phyloP scores from a whole-genome alignment of 2,888 invertebrate genomes.

The Chirona hameri region DNA sequence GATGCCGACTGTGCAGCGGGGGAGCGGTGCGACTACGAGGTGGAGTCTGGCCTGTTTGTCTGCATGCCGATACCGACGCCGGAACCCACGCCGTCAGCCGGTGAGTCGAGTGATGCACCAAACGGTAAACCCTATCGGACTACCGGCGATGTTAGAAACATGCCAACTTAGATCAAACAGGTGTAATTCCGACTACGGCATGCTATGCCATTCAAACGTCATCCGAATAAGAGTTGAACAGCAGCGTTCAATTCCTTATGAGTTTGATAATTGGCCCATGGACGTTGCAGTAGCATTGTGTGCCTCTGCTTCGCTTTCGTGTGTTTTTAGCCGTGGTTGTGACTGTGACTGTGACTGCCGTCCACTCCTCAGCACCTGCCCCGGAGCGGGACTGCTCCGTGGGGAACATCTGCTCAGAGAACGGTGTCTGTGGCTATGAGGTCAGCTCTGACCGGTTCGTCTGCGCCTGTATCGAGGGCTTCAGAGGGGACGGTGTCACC shows the following conservation, averaged over 20 bases:
- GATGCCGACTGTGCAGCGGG: neutral
- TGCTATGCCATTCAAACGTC: no score
- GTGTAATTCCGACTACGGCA: no score
- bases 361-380: neutral
- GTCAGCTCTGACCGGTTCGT: slow-evolving; percentile 44
- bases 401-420: neutral
- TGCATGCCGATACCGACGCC: neutral
- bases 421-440: slow-evolving; percentile 44
- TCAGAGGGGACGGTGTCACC: slow-evolving; percentile 53
- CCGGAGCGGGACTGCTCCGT: neutral
- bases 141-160: no score
- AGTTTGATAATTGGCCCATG: no score
- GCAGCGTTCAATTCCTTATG: no score
- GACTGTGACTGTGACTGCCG: neutral
- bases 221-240: no score
- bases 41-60: neutral
- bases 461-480: slow-evolving; percentile 55
- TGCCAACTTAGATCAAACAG: no score
- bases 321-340: neutral
- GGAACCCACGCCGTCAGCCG: neutral
- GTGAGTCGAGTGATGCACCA: neutral
- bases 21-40: neutral
- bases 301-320: no score
- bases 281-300: no score
- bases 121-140: no score